These are phyloP conservation scores for Thomomys bottae DNA, from an alignment of 2,113 vertebrate species.

Conservation along the genomic window DNA sequence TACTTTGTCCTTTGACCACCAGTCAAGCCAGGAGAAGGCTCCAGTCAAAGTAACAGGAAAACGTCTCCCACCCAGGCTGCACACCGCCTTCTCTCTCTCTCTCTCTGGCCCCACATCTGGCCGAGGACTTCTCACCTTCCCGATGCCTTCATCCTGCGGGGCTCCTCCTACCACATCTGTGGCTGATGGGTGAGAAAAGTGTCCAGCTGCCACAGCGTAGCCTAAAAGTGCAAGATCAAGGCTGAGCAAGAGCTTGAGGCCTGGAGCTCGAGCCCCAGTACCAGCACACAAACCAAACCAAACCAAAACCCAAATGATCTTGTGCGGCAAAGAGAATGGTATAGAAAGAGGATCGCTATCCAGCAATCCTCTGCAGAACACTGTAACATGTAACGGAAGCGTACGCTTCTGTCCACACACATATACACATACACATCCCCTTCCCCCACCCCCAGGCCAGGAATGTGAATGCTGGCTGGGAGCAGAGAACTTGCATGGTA, in stretches of 20 bases:
- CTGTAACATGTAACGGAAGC: neutral
- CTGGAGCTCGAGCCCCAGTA: no score
- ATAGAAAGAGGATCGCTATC: neutral
- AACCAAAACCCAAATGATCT: no score
- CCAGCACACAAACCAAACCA: no score
- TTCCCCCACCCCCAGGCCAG: neutral
- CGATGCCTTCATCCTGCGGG: constrained; percentile 94
- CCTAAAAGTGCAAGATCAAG: constrained; percentile 83
- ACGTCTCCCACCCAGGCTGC: fast-evolving
- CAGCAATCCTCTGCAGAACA: neutral
- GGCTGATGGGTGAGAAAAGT: constrained; percentile 91
- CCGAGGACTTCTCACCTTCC: constrained; percentile 89
- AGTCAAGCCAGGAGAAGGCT: neutral
- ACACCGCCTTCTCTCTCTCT: fast-evolving
- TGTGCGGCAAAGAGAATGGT: neutral
- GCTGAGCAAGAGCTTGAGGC: neutral
- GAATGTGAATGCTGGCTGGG: neutral
- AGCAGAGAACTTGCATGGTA: neutral
- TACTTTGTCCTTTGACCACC: neutral
- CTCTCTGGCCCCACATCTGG: fast-evolving
- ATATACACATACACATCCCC: neutral
- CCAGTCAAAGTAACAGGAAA: neutral
- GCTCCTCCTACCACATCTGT: constrained; percentile 95
- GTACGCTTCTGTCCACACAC: fast-evolving
- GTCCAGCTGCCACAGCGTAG: constrained; percentile 96